phyloP scores from a whole-genome alignment of 1,140 invertebrate species.

The Meloidogyne hapla region DNA sequence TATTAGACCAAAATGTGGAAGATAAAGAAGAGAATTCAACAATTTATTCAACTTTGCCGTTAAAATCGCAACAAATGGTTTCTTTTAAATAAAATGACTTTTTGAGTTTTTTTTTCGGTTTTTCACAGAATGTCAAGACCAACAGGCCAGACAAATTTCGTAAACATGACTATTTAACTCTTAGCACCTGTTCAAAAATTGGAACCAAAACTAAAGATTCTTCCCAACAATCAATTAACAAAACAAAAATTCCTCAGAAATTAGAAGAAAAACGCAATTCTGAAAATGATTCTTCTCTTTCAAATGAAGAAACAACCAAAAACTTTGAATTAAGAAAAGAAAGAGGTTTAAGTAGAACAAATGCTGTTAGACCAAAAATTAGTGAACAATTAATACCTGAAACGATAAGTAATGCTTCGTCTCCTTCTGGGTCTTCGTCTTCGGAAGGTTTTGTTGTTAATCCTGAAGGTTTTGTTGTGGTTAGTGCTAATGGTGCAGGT shows the following conservation, averaged over 20 bases:
- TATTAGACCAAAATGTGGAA: slow-evolving; percentile 1
- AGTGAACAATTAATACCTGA: slow-evolving; percentile 9
- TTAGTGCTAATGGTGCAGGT: slow-evolving; percentile 2
- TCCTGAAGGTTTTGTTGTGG: neutral
- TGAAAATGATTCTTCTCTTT: neutral
- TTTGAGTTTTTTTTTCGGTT: neutral
- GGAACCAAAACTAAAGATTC: too few species aligned
- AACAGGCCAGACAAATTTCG: slow-evolving; percentile 8
- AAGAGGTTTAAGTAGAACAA: slow-evolving; percentile 8
- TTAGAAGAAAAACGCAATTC: neutral
- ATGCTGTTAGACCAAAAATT: slow-evolving; percentile 18
- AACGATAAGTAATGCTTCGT: neutral
- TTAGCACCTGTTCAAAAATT: neutral
- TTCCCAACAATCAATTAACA: too few species aligned
- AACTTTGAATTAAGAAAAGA: neutral
- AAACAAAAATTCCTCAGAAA: neutral
- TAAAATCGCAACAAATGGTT: too few species aligned
- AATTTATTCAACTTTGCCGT: too few species aligned
- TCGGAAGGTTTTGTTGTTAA: neutral
- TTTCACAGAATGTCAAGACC: neutral
- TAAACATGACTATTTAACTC: slow-evolving; percentile 13
- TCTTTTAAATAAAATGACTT: too few species aligned
- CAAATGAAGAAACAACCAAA: too few species aligned
- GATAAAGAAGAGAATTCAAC: neutral
- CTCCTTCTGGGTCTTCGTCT: neutral